Percentiles rank a stretch among this genome's conserved stretches.
Evolutionary conservation across 2,797 vertebrate species (phyloP).

Genomic region (Peromyscus attwateri): DNA sequence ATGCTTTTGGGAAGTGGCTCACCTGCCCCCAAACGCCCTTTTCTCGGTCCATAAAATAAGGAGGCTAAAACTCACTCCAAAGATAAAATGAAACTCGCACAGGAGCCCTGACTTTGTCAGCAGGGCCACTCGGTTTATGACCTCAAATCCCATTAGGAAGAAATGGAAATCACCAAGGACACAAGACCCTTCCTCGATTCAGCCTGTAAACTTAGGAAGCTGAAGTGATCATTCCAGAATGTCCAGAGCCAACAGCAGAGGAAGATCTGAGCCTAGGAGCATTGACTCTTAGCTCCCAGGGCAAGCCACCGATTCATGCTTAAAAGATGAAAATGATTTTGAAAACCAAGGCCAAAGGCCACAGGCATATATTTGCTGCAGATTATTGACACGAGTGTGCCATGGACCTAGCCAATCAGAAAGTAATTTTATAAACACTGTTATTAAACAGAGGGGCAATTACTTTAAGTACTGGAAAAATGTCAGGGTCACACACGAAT

Average conservation of each 20-base stretch:
- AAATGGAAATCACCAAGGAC: accelerated
- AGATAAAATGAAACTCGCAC: neutral
- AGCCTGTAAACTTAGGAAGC: neutral
- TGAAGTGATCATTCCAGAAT: neutral
- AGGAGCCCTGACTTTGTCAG: neutral
- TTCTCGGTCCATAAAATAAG: neutral
- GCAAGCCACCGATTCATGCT: constrained; percentile 75
- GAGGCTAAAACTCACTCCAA: neutral
- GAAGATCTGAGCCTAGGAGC: neutral
- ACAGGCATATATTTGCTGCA: constrained; percentile 81
- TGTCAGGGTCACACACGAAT: constrained; percentile 88
- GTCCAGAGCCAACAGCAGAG: neutral
- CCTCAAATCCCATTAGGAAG: neutral
- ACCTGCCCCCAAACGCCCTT: neutral
- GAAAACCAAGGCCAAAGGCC: constrained; percentile 87
- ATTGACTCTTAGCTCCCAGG: constrained; percentile 66
- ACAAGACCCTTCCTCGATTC: accelerated
- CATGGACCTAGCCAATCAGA: constrained; percentile 89
- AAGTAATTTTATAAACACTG: constrained; percentile 91
- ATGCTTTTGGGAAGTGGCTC: neutral
- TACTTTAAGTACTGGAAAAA: constrained; percentile 90
- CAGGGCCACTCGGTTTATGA: neutral
- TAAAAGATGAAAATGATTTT: constrained; percentile 88
- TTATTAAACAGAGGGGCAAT: constrained; percentile 91
- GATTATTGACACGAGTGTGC: constrained; percentile 89